Conservation (phyloP, 2,113 vertebrate species). For the Onychostruthus taczanowskii region DNA sequence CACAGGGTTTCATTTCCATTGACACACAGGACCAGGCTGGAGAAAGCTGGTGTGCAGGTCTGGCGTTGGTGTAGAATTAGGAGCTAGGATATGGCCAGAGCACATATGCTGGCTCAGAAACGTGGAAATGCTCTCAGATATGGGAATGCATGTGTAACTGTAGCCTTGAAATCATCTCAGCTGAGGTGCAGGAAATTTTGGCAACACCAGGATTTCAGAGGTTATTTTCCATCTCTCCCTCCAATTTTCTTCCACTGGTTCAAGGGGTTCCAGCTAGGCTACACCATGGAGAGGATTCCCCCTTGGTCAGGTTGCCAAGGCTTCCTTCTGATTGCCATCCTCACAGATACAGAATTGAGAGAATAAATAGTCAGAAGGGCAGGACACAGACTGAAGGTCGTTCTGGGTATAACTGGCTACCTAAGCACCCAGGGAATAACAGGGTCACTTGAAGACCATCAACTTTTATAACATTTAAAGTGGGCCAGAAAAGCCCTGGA, state of each 20-base stretch:
- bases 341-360: not conserved
- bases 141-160: not conserved
- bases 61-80: not conserved
- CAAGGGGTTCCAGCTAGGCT: not conserved
- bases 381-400: not conserved
- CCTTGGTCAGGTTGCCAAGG: not conserved
- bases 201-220: not conserved
- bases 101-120: accelerated
- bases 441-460: not conserved
- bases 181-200: not conserved
- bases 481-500: not conserved
- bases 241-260: not conserved
- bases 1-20: not conserved
- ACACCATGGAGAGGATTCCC: not conserved
- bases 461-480: not conserved
- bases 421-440: not conserved
- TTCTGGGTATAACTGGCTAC: not conserved
- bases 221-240: not conserved
- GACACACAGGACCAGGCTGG: not conserved
- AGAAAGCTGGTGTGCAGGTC: not conserved
- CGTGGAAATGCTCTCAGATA: not conserved
- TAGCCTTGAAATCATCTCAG: not conserved
- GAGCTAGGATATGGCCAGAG: not conserved
- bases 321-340: not conserved
- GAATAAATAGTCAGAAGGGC: not conserved